phyloP scores from a whole-genome alignment of 2,888 invertebrate species.

The Atherix ibis region DNA sequence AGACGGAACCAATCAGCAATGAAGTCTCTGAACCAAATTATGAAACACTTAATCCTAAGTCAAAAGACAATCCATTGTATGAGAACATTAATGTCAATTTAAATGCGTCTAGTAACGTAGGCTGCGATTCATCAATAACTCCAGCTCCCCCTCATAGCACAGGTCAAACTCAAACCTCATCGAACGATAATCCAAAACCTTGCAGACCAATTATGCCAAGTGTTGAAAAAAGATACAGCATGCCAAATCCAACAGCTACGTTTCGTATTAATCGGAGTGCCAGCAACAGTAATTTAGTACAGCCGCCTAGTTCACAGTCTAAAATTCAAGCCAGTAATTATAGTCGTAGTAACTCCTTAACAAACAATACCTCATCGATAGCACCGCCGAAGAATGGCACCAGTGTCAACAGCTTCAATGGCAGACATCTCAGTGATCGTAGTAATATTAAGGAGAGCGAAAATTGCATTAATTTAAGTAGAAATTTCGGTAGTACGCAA shows the following conservation, averaged over 20 bases:
- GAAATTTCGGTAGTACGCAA: constrained; percentile 32
- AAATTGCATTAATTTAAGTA: constrained; percentile 23
- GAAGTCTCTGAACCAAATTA: constrained; percentile 30
- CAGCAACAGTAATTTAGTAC: constrained; percentile 19
- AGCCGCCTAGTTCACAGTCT: constrained; percentile 6
- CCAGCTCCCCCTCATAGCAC: too few species aligned
- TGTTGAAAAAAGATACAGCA: too few species aligned
- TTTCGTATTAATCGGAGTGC: constrained; percentile 21
- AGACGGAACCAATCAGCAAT: constrained; percentile 24
- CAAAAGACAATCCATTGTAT: constrained; percentile 12
- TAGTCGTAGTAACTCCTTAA: constrained; percentile 25
- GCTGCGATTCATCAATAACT: too few species aligned
- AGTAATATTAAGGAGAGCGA: constrained; percentile 19
- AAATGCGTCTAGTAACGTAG: too few species aligned
- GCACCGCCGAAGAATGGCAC: too few species aligned
- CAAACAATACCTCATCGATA: constrained; percentile 12
- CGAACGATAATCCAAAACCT: neutral
- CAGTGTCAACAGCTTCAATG: neutral
- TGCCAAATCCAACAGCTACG: constrained; percentile 14
- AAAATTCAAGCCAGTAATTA: constrained; percentile 18
- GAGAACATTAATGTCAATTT: too few species aligned
- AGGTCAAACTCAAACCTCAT: neutral
- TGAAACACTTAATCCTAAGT: constrained; percentile 27
- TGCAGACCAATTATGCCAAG: too few species aligned
- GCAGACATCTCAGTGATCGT: constrained; percentile 3